Evolutionary conservation across 2,113 vertebrate species (phyloP).

Genomic region (Corythoichthys intestinalis): DNA sequence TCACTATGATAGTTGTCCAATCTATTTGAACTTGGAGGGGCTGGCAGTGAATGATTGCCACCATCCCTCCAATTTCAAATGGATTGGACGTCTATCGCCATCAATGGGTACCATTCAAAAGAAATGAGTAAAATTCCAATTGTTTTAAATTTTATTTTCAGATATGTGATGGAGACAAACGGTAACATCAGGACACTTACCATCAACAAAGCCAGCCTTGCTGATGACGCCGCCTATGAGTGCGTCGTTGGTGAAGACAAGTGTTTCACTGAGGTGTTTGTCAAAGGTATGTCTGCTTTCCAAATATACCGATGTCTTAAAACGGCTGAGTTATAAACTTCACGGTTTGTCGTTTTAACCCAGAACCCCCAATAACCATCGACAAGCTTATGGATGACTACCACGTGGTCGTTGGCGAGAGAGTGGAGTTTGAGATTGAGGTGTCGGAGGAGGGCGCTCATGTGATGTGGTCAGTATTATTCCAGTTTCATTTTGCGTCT

Average conservation of each 20-base stretch:
- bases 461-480: slow-evolving; percentile 80
- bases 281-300: slow-evolving; percentile 74
- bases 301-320: background rate
- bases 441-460: slow-evolving; percentile 89
- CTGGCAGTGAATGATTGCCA: too few relatives aligned
- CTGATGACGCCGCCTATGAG: slow-evolving; percentile 85
- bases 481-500: background rate
- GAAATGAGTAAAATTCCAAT: too few relatives aligned
- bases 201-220: slow-evolving; percentile 79
- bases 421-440: slow-evolving; percentile 83
- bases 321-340: background rate
- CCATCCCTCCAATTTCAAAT: too few relatives aligned
- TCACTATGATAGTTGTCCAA: too few relatives aligned
- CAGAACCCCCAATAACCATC: slow-evolving; percentile 84
- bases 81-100: too few relatives aligned
- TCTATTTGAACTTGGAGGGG: too few relatives aligned
- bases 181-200: slow-evolving; percentile 82
- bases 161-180: slow-evolving; percentile 79
- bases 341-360: background rate
- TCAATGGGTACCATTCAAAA: too few relatives aligned
- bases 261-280: slow-evolving; percentile 83
- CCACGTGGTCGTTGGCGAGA: slow-evolving; percentile 83
- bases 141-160: background rate
- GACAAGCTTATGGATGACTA: slow-evolving; percentile 84
- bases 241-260: slow-evolving; percentile 80